Conservation (phyloP, 1,140 invertebrate species). For the Caerostris darwini region DNA sequence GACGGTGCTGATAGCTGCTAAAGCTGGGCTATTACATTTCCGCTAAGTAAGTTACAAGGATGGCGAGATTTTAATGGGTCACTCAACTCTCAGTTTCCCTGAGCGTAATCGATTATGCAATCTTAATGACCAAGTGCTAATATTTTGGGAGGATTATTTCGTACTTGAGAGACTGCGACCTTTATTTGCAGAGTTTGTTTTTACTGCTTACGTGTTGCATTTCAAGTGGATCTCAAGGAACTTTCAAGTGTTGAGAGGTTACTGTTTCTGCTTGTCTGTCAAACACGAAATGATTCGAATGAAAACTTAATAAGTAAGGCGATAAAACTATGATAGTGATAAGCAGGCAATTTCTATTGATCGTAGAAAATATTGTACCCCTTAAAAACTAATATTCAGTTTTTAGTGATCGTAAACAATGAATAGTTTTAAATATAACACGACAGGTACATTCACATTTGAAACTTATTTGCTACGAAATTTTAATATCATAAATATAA, state of each 20-base stretch:
- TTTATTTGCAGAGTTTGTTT: not conserved
- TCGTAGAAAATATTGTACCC: too few species aligned
- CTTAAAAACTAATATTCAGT: too few species aligned
- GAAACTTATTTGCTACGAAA: too few species aligned
- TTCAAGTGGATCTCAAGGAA: not conserved
- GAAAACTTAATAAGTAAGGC: not conserved
- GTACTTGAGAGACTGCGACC: not conserved
- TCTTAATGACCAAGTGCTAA: not conserved
- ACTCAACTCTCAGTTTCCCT: constrained; percentile 2
- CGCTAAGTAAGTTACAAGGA: not conserved
- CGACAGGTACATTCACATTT: too few species aligned
- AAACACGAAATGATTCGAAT: not conserved
- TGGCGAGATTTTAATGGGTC: constrained; percentile 15
- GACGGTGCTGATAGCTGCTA: not conserved
- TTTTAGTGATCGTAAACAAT: too few species aligned
- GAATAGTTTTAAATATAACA: too few species aligned
- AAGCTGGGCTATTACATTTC: not conserved
- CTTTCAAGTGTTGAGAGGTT: not conserved
- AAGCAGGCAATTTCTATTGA: too few species aligned
- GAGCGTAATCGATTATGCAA: constrained; percentile 15
- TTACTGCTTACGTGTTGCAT: not conserved
- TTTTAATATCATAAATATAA: too few species aligned
- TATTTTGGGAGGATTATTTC: not conserved
- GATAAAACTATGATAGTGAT: too few species aligned
- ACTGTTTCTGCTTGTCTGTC: not conserved